These are phyloP conservation scores for Orientallactaga bullata DNA, from an alignment of 2,113 vertebrate genomes.

Conservation along the genomic window DNA sequence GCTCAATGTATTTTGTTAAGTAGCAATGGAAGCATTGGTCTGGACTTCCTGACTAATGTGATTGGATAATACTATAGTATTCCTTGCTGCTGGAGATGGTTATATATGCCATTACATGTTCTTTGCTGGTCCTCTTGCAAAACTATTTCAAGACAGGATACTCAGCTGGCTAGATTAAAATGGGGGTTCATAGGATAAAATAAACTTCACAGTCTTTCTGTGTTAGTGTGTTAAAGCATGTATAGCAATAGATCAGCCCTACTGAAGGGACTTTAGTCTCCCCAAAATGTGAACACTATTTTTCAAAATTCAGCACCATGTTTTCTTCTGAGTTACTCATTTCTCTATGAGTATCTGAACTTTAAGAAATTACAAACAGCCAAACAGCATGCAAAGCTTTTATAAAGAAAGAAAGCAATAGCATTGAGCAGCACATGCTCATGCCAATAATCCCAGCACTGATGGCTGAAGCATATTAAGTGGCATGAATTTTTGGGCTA, in stretches of 20 bases:
- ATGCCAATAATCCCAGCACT: not conserved
- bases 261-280: slow-evolving; percentile 52
- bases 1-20: not conserved
- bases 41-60: not conserved
- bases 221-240: slow-evolving; percentile 52
- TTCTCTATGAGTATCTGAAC: slow-evolving; percentile 17
- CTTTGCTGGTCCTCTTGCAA: slow-evolving; percentile 66
- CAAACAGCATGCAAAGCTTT: not conserved
- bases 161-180: slow-evolving; percentile 73
- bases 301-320: slow-evolving; percentile 57
- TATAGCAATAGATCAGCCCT: slow-evolving; percentile 57
- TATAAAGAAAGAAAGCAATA: slow-evolving; percentile 11
- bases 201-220: slow-evolving; percentile 62
- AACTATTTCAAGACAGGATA: slow-evolving; percentile 70
- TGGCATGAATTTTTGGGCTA: not conserved
- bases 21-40: not conserved
- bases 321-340: slow-evolving; percentile 38
- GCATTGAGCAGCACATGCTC: not conserved
- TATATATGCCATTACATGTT: not conserved
- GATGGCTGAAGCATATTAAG: not conserved
- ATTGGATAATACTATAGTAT: not conserved
- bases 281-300: slow-evolving; percentile 18
- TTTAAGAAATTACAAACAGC: slow-evolving; percentile 4
- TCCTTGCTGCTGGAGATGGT: not conserved
- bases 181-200: slow-evolving; percentile 70